Percentiles rank a stretch among this genome's conserved stretches.
Conservation (phyloP, 2,888 invertebrate species). For the Nomada hirtipes region DNA sequence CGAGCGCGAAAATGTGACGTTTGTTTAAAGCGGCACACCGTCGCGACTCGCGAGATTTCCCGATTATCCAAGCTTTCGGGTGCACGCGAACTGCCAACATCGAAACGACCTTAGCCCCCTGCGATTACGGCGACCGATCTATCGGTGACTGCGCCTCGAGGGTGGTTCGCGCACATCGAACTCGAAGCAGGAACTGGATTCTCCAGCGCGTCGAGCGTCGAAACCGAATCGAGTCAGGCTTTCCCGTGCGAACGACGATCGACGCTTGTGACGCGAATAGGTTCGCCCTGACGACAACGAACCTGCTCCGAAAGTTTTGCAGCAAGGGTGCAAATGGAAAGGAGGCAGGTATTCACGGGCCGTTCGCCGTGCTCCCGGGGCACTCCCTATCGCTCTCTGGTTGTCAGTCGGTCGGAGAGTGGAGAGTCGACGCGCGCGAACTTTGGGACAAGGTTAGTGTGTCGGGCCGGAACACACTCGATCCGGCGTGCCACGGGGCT, state of each 20-base stretch:
- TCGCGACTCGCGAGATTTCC: too few relatives aligned
- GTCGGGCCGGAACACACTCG: constrained; percentile 71
- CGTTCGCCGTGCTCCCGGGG: constrained; percentile 29
- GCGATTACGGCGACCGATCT: constrained; percentile 28
- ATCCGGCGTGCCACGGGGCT: constrained; percentile 56
- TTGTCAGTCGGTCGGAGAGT: background rate
- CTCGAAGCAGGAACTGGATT: too few relatives aligned
- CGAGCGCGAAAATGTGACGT: too few relatives aligned
- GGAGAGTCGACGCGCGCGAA: constrained; percentile 50
- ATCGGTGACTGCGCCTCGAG: background rate
- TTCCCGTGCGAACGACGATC: constrained; percentile 38
- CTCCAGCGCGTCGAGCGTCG: constrained; percentile 33
- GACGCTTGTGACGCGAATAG: background rate
- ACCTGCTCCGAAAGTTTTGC: constrained; percentile 66
- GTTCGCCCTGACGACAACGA: constrained; percentile 68
- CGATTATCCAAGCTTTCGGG: too few relatives aligned
- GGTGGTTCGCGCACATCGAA: background rate
- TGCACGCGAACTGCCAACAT: too few relatives aligned
- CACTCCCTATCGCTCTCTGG: too few relatives aligned
- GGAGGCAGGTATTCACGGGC: constrained; percentile 27
- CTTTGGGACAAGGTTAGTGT: constrained; percentile 80
- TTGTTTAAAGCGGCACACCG: too few relatives aligned
- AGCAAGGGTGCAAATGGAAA: constrained; percentile 45
- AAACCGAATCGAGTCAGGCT: constrained; percentile 17
- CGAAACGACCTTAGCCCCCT: background rate